Evolutionary conservation across 2,113 vertebrate species (phyloP), one percentile per base, ranked within the genome.

Genomic region (Motacilla tschutschensis): DNA sequence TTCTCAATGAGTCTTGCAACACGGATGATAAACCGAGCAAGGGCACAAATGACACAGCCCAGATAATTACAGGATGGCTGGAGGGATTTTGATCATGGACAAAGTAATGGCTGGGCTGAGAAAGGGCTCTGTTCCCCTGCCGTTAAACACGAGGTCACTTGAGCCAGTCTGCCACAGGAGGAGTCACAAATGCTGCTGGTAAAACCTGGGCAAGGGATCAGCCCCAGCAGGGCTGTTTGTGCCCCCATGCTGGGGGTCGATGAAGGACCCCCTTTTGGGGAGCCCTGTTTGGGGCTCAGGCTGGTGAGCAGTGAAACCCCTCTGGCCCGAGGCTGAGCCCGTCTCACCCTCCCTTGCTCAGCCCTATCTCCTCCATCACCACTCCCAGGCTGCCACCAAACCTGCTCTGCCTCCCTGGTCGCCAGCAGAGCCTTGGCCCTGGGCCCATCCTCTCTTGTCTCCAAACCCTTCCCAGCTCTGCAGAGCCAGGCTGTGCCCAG

Each of bases 231-330:
- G 55, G 55, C 79, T 40, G 2, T 8, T 6, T 9, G 63, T 20
- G 43, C 19, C 59, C 51, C 65, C 50, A 29, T 40, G 65, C 33
- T 12, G 10, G 25, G 5, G 47, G 44, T 3, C 7, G 25, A 1
- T 41, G 2, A 7, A 46, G 54, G 31, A 26, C 0, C 19, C 51
- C 4, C 17, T 18, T 55, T 36, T 57, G 69, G 35, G 26, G 47
- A 36, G 10, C 18, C 44, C 48, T 1, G 0, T 10, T 5, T 12
- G 60, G 64, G 63, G 31, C 17, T 31, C 41, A 14, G 58, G 41
- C 1, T 6, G 41, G 7, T 0, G 6, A 44, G 59, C 54, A 14
- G 62, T 0, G 5, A 8, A 6, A 5, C 5, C 14, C 6, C 1
- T 1, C 50, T 22, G 6, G 8, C 59, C 64, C 17, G 2, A 29